A percentile compares a stretch with the other conserved stretches of the same genome.
Evolutionary conservation across 2,113 vertebrate species (phyloP).

Genomic region (Phyllopteryx taeniolatus): DNA sequence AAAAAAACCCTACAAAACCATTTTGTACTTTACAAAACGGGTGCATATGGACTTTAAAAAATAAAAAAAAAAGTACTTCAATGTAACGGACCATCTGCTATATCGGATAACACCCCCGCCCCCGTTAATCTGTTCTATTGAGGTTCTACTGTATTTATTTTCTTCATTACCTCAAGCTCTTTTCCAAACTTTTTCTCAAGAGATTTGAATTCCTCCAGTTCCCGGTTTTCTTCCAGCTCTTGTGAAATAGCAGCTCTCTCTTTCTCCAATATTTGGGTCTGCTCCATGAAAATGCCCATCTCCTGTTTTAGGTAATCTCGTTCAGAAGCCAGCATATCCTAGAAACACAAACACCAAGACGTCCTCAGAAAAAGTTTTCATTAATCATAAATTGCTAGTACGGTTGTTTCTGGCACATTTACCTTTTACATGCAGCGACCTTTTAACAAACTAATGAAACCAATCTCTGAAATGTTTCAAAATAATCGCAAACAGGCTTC

Average conservation of each 20-base stretch:
- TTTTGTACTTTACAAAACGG: no score
- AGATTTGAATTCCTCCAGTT: conserved; percentile 81
- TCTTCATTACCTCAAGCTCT: conserved; percentile 79
- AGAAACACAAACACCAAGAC: neutral
- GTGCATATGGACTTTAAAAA: no score
- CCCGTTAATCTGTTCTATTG: no score
- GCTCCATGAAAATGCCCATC: conserved; percentile 66
- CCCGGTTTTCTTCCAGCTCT: conserved; percentile 78
- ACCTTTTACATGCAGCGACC: neutral
- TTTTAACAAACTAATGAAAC: neutral
- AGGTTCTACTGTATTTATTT: neutral
- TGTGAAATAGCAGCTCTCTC: conserved; percentile 73
- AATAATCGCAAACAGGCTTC: no score
- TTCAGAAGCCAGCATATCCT: conserved; percentile 75
- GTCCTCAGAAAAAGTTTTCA: neutral
- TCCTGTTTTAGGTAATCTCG: conserved; percentile 68
- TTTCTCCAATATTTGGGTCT: conserved; percentile 70
- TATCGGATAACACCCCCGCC: no score
- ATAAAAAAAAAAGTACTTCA: no score
- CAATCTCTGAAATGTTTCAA: no score
- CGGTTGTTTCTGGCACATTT: neutral
- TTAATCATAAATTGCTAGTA: neutral
- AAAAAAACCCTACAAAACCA: no score
- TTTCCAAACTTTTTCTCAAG: conserved; percentile 79
- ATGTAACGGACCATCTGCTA: no score